Conservation (phyloP, 2,888 invertebrate genomes). For the Archaeoteleia sp. region DNA sequence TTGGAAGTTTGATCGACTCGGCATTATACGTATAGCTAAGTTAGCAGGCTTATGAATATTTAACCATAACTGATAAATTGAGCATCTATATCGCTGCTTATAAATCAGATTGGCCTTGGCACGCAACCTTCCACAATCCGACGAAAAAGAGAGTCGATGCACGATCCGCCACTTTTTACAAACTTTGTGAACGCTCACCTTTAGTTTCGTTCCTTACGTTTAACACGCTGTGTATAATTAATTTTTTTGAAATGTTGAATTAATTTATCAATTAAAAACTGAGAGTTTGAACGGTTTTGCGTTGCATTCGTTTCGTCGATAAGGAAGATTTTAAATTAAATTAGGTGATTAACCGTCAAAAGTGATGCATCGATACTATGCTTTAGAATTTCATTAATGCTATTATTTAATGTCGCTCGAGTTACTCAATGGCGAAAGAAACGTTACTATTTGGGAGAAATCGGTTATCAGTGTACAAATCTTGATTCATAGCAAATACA, state of each 20-base stretch:
- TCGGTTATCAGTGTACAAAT: constrained; percentile 39
- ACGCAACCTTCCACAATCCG: constrained; percentile 37
- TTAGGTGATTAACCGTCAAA: too few relatives aligned
- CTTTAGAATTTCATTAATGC: constrained; percentile 29
- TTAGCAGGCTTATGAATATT: constrained; percentile 22
- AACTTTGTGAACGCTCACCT: background rate
- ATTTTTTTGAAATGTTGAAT: background rate
- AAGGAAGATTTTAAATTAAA: too few relatives aligned
- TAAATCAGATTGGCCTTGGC: constrained; percentile 35
- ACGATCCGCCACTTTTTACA: constrained; percentile 12
- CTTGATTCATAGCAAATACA: constrained; percentile 32
- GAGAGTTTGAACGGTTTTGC: background rate
- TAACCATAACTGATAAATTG: constrained; percentile 39
- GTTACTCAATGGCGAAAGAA: constrained; percentile 39
- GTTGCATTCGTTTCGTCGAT: background rate
- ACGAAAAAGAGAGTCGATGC: constrained; percentile 29
- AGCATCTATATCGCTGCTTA: constrained; percentile 20
- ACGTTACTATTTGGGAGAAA: constrained; percentile 33
- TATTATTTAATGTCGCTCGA: constrained; percentile 29
- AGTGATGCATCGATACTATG: background rate
- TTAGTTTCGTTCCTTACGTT: background rate
- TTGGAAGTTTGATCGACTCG: constrained; percentile 1
- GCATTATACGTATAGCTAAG: constrained; percentile 4
- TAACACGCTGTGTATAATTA: background rate
- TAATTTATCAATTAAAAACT: constrained; percentile 11